These are phyloP conservation scores for Nesidiocoris tenuis DNA, from an alignment of 2,888 invertebrate genomes.

Conservation along the genomic window DNA sequence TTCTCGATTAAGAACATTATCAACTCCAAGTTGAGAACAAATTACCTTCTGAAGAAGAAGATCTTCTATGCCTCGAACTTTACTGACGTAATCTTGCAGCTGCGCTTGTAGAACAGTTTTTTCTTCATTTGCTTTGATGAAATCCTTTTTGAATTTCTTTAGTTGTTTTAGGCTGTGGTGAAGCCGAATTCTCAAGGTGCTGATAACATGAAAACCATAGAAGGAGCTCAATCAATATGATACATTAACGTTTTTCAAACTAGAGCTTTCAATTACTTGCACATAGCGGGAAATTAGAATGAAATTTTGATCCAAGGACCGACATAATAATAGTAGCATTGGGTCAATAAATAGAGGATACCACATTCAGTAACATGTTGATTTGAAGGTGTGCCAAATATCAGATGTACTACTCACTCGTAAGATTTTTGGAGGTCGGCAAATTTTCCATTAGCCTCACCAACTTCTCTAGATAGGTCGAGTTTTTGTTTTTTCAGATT, in stretches of 20 bases:
- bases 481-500: constrained; percentile 15
- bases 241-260: background rate
- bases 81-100: constrained; percentile 28
- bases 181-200: background rate
- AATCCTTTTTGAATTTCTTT: constrained; percentile 5
- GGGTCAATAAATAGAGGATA: too few species aligned
- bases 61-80: constrained; percentile 28
- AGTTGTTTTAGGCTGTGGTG: background rate
- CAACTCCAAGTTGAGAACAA: too few species aligned
- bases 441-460: background rate
- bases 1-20: too few species aligned
- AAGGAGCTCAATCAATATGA: background rate
- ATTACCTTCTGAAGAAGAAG: constrained; percentile 31
- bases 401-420: constrained; percentile 18
- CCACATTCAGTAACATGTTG: too few species aligned
- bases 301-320: too few species aligned
- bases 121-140: constrained; percentile 20
- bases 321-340: too few species aligned
- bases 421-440: background rate
- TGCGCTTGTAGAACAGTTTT: constrained; percentile 22
- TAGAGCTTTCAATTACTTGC: too few species aligned
- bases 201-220: background rate
- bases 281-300: too few species aligned
- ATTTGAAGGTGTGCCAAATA: too few species aligned
- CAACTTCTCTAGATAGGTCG: constrained; percentile 6